These are phyloP conservation scores for Bradypodion pumilum DNA, from an alignment of 2,797 vertebrate species.

Conservation along the genomic window DNA sequence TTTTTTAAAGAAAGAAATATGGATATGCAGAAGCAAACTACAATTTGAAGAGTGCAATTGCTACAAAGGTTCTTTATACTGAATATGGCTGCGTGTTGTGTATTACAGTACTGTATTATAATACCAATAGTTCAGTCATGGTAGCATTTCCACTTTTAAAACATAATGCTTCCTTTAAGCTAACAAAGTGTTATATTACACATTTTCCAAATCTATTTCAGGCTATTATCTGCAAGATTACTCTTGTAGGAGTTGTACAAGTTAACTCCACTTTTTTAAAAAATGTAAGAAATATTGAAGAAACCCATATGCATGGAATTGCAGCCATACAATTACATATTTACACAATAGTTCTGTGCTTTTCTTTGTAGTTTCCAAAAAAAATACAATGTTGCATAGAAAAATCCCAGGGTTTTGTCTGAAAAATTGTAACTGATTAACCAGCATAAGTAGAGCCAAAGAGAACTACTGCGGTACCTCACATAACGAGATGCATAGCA, in stretches of 20 bases:
- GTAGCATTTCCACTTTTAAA: neutral
- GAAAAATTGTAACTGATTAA: no score
- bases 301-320: neutral
- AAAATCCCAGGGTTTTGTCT: no score
- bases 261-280: neutral
- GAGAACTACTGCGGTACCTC: no score
- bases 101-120: neutral
- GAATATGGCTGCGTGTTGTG: conserved; percentile 4
- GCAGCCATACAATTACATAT: neutral
- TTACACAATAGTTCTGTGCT: neutral
- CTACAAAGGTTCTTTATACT: conserved; percentile 32
- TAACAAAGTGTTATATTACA: neutral
- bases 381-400: no score
- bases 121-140: conserved; percentile 18
- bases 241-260: neutral
- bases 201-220: neutral
- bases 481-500: no score
- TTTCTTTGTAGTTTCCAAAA: neutral
- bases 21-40: neutral
- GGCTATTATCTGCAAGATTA: neutral
- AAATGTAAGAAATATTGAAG: neutral
- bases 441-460: no score
- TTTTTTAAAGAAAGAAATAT: conserved; percentile 3
- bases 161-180: neutral
- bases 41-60: conserved; percentile 13